Evolutionary conservation across 1,140 invertebrate species (phyloP), one percentile per base, ranked within the genome.

Genomic region (Eriocheir sinensis): DNA sequence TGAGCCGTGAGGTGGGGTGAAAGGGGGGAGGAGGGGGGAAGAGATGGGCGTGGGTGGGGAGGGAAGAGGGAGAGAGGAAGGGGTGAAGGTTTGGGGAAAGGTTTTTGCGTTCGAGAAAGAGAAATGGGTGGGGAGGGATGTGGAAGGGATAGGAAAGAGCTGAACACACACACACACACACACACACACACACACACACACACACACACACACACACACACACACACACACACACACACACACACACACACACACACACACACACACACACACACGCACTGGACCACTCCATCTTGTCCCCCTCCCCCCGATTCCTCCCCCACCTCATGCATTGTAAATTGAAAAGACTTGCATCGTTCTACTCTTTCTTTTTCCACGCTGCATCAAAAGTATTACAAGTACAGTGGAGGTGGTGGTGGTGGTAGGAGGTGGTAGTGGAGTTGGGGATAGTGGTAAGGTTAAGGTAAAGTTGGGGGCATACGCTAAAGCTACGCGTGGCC

Each of bases 191-290:
- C n/a, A 38, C 8, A 85, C 8, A n/a, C 17, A 85, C 0, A 85
- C 32, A 34, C 17, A 85, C 81, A 34, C 38, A 85, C 81, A 85
- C 81, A 85, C 81, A 85, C 81, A 85, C 81, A 85, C 81, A 85
- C 81, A 85, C 81, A 85, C 81, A 85, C 81, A 85, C 81, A 85
- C 81, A 85, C 81, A 85, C 81, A 85, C 81, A 85, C 81, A 85
- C 81, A 85, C 81, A 85, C 80, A 81, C 80, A 81, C 80, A 81
- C 80, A 81, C 80, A 81, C 80, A 85, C 81, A 85, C 81, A 85
- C 81, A 85, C 81, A 85, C 81, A 38, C 81, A 85, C 34, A 38
- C 81, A 85, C 38, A 36, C 38, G 3, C 81, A 36, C 81, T 17
- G 21, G 81, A 34, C 36, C 81, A 36, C 38, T 85, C 34, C 81